Percentiles rank a stretch among this genome's conserved stretches.
Evolutionary conservation across 2,888 invertebrate species (phyloP).

Genomic region (Ornithoptera priamus): DNA sequence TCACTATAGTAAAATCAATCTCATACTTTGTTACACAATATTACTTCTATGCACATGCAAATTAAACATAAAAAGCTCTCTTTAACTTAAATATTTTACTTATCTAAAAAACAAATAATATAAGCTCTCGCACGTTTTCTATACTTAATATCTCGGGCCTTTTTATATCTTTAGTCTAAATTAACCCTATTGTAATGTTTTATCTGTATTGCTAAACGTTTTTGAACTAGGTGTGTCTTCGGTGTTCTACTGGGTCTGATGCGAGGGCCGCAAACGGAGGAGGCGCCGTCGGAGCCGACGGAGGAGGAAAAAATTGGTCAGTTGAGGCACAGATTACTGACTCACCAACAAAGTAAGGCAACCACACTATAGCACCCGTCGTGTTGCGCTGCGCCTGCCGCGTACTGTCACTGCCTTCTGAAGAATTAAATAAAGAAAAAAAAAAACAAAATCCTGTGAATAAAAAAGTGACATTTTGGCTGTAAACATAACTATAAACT

Average conservation of each 20-base stretch:
- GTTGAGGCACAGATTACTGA: slow-evolving; percentile 73
- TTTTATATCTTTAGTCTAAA: neutral
- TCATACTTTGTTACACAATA: no score
- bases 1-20: no score
- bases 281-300: slow-evolving; percentile 84
- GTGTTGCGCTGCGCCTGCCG: slow-evolving; percentile 44
- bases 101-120: no score
- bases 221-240: slow-evolving; percentile 83
- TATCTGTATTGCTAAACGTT: neutral
- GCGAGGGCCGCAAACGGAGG: slow-evolving; percentile 91
- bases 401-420: slow-evolving; percentile 44
- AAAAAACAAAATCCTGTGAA: neutral
- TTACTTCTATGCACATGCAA: no score
- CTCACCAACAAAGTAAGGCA: slow-evolving; percentile 65
- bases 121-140: neutral
- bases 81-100: no score
- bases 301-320: slow-evolving; percentile 84
- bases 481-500: no score
- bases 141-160: neutral
- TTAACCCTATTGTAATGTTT: neutral
- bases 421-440: no score
- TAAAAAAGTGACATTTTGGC: neutral
- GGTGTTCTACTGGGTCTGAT: slow-evolving; percentile 88
- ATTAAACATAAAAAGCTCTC: no score
- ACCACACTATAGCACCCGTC: slow-evolving; percentile 32